Evolutionary conservation across 2,888 invertebrate genomes (phyloP).

Genomic region (Seira musarum): DNA sequence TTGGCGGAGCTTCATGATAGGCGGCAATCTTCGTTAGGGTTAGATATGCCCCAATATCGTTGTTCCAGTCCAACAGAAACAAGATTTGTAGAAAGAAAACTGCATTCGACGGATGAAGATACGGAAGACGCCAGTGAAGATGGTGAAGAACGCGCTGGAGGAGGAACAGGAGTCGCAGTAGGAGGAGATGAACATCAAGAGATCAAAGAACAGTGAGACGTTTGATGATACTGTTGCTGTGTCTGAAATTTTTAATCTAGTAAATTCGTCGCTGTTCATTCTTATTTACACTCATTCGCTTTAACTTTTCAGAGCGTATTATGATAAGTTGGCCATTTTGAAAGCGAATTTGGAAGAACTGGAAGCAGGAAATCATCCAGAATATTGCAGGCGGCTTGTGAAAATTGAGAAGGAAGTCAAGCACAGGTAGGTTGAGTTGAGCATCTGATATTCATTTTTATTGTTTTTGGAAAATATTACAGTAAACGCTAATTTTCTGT

Average conservation of each 20-base stretch:
- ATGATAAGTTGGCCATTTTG: conserved; percentile 89
- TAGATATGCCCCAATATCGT: conserved; percentile 36
- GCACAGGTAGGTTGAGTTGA: conserved; percentile 17
- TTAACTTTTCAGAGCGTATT: conserved; percentile 82
- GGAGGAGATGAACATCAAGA: conserved; percentile 78
- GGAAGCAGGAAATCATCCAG: conserved; percentile 88
- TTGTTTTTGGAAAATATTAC: conserved; percentile 6
- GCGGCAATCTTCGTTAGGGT: conserved; percentile 25
- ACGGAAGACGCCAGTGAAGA: conserved; percentile 96
- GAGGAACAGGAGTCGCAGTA: too few relatives aligned
- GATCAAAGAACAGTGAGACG: conserved; percentile 88
- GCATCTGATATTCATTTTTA: not conserved
- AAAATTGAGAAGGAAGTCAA: conserved; percentile 47
- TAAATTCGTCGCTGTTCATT: conserved; percentile 33
- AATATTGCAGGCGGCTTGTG: conserved; percentile 71
- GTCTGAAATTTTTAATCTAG: not conserved
- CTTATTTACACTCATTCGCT: conserved; percentile 22
- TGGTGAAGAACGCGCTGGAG: conserved; percentile 50
- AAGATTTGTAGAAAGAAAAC: conserved; percentile 35
- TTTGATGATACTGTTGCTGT: not conserved
- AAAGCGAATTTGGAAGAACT: conserved; percentile 88
- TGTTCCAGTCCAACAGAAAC: conserved; percentile 38
- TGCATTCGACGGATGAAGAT: conserved; percentile 76
- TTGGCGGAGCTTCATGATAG: conserved; percentile 56
- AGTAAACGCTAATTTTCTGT: conserved; percentile 34